Evolutionary conservation across 2,888 invertebrate species (phyloP).

Genomic region (Itoplectis maculator): DNA sequence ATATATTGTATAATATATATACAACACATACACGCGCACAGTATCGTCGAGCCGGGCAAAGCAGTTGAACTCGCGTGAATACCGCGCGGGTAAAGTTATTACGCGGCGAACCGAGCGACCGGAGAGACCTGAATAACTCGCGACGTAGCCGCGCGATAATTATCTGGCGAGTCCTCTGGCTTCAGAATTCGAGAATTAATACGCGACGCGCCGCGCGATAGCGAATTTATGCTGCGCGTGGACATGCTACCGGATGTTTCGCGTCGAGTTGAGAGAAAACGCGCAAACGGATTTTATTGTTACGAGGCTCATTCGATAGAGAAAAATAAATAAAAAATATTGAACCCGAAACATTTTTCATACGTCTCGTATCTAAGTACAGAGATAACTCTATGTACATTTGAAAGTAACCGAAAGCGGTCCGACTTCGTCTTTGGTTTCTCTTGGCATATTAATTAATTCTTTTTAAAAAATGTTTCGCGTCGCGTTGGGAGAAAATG

Average conservation of each 20-base stretch:
- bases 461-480: no score
- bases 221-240: conserved; percentile 7
- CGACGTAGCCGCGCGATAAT: conserved; percentile 39
- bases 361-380: not conserved
- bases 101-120: not conserved
- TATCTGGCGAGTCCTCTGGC: conserved; percentile 33
- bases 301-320: no score
- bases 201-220: not conserved
- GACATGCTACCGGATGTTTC: not conserved
- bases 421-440: no score
- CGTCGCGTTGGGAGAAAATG: no score
- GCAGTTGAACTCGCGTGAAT: conserved; percentile 21
- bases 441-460: no score
- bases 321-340: no score
- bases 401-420: no score
- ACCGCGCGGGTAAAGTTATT: conserved; percentile 50
- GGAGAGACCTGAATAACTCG: conserved; percentile 33
- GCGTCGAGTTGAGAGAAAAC: not conserved
- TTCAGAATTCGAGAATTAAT: conserved; percentile 14
- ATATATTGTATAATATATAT: no score
- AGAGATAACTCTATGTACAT: no score
- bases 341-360: no score
- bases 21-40: no score
- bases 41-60: conserved; percentile 23
- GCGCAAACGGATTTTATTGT: no score